These are phyloP conservation scores for Aphrophora alni DNA, from an alignment of 2,888 invertebrate genomes.

Conservation along the genomic window DNA sequence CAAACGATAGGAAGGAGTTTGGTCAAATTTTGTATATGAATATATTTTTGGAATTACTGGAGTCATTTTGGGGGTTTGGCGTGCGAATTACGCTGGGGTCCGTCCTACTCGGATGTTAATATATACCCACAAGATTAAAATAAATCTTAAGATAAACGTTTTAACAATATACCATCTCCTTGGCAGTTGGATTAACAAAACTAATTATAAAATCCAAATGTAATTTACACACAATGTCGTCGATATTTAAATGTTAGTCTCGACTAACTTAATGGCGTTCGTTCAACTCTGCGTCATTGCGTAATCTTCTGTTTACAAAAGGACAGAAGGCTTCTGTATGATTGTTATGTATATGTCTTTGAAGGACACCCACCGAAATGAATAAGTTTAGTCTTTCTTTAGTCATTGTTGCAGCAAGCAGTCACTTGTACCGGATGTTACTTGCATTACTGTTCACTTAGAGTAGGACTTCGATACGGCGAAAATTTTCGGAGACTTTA, in stretches of 20 bases:
- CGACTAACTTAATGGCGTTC: background rate
- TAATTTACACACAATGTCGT: conserved; percentile 2
- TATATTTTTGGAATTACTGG: too few relatives aligned
- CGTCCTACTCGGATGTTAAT: too few relatives aligned
- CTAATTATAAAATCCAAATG: conserved; percentile 6
- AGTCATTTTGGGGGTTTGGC: too few relatives aligned
- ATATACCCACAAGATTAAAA: background rate
- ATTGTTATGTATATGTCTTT: background rate
- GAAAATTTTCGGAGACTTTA: background rate
- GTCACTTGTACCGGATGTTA: background rate
- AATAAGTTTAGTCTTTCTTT: conserved; percentile 9
- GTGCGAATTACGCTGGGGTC: too few relatives aligned
- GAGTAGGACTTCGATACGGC: background rate
- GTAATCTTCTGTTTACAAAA: background rate
- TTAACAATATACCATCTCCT: background rate
- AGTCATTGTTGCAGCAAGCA: background rate
- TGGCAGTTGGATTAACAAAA: background rate
- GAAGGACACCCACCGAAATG: conserved; percentile 2
- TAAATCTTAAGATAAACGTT: too few relatives aligned
- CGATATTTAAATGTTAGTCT: conserved; percentile 1
- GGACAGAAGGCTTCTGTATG: conserved; percentile 3
- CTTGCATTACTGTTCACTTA: background rate
- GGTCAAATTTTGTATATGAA: too few relatives aligned
- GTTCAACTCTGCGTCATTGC: background rate
- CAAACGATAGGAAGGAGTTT: too few relatives aligned